Evolutionary conservation across 1,140 invertebrate species (phyloP).

Genomic region (Gryon sp.): DNA sequence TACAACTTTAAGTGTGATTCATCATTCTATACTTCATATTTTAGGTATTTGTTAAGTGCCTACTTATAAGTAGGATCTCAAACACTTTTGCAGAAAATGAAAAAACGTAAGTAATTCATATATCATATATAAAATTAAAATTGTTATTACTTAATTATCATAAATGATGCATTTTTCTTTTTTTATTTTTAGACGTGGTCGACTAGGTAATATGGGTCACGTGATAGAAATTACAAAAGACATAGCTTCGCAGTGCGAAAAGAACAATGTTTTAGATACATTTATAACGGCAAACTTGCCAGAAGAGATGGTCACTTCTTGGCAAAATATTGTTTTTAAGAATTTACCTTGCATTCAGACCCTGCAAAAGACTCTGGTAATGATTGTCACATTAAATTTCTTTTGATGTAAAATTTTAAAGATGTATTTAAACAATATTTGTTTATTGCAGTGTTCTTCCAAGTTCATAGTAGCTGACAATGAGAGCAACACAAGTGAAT

Average conservation of each 20-base stretch:
- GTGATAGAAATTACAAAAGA: slow-evolving; percentile 86
- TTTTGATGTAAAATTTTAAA: slow-evolving; percentile 23
- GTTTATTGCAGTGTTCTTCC: slow-evolving; percentile 41
- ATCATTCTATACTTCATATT: slow-evolving; percentile 64
- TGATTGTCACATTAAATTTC: slow-evolving; percentile 51
- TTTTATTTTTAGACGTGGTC: slow-evolving; percentile 69
- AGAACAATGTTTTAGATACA: slow-evolving; percentile 74
- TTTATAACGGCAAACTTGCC: slow-evolving; percentile 81
- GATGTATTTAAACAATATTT: neutral
- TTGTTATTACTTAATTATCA: neutral
- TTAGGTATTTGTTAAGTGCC: slow-evolving; percentile 85
- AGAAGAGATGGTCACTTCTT: slow-evolving; percentile 80
- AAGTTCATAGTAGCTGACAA: slow-evolving; percentile 74
- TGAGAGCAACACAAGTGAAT: slow-evolving; percentile 81
- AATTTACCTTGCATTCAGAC: slow-evolving; percentile 83
- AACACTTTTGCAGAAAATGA: slow-evolving; percentile 85
- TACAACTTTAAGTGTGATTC: no score
- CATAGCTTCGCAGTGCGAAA: slow-evolving; percentile 79
- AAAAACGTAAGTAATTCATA: slow-evolving; percentile 41
- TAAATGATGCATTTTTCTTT: slow-evolving; percentile 48
- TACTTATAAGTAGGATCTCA: slow-evolving; percentile 84
- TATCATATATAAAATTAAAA: neutral
- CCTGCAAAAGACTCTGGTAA: slow-evolving; percentile 81
- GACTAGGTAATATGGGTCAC: slow-evolving; percentile 88
- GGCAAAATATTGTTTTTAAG: slow-evolving; percentile 82